These are phyloP conservation scores for Ametastegia equiseti DNA, from an alignment of 2,888 invertebrate species.

Conservation along the genomic window DNA sequence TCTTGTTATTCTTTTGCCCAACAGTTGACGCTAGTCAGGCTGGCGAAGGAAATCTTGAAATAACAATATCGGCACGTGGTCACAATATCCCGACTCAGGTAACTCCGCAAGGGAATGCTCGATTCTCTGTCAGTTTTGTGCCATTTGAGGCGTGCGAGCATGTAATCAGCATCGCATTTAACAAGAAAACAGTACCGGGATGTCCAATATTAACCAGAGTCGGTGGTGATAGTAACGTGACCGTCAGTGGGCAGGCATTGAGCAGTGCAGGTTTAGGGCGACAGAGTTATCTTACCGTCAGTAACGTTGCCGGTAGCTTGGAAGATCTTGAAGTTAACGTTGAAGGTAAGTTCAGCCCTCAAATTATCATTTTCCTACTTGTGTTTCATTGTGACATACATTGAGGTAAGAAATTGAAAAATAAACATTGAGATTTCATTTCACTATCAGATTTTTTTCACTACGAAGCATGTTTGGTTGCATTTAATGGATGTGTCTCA, in stretches of 20 bases:
- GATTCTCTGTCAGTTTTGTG: slow-evolving; percentile 97
- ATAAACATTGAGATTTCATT: not conserved
- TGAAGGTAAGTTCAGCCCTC: slow-evolving; percentile 85
- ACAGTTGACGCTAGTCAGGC: slow-evolving; percentile 96
- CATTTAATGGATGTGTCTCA: not conserved
- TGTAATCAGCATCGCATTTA: slow-evolving; percentile 97
- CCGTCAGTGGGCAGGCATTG: slow-evolving; percentile 81
- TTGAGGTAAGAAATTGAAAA: not conserved
- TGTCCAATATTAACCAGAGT: slow-evolving; percentile 95
- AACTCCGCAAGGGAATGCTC: slow-evolving; percentile 92
- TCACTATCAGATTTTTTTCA: not conserved
- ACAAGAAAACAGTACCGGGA: slow-evolving; percentile 91
- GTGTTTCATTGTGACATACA: not conserved
- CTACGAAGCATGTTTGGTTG: not conserved
- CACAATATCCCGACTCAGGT: slow-evolving; percentile 97
- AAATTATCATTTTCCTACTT: not conserved
- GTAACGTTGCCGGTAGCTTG: slow-evolving; percentile 89
- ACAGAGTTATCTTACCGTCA: slow-evolving; percentile 74
- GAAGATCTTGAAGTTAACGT: slow-evolving; percentile 98
- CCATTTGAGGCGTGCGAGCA: slow-evolving; percentile 97
- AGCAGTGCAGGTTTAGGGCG: slow-evolving; percentile 74
- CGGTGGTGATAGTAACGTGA: slow-evolving; percentile 79
- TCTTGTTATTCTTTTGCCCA: slow-evolving; percentile 23
- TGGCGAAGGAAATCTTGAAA: slow-evolving; percentile 98
- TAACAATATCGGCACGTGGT: slow-evolving; percentile 95